phyloP scores from a whole-genome alignment of 2,888 invertebrate species.

The Carcina quercana region DNA sequence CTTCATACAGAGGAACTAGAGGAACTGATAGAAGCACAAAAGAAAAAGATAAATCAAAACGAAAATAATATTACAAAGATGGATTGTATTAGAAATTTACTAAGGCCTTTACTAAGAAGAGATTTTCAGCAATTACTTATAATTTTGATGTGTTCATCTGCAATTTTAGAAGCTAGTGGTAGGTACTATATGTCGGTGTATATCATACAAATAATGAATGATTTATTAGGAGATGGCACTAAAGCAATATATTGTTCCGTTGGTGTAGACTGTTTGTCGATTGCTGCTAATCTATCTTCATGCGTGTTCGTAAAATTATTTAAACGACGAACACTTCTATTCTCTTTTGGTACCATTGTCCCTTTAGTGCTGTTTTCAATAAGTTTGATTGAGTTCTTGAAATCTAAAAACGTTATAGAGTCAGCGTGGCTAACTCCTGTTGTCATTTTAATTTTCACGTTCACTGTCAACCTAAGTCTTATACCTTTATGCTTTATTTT shows the following conservation, averaged over 20 bases:
- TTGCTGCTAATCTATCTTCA: conserved; percentile 24
- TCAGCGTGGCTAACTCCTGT: conserved; percentile 25
- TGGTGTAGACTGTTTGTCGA: conserved; percentile 25
- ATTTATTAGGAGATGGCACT: conserved; percentile 24
- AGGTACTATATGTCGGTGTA: conserved; percentile 31
- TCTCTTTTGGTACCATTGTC: conserved; percentile 22
- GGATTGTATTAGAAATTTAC: too few relatives aligned
- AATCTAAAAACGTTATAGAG: neutral
- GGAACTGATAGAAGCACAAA: conserved; percentile 21
- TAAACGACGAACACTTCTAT: conserved; percentile 29
- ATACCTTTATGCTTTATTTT: conserved; percentile 28
- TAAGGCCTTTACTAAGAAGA: conserved; percentile 1
- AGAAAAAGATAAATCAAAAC: conserved; percentile 8
- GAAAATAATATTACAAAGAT: neutral
- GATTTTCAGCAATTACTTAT: conserved; percentile 30
- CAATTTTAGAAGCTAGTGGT: conserved; percentile 30
- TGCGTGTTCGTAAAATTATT: conserved; percentile 22
- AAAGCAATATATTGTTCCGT: conserved; percentile 29
- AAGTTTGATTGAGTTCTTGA: too few relatives aligned
- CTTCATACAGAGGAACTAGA: conserved; percentile 24
- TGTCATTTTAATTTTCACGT: conserved; percentile 26
- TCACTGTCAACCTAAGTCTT: conserved; percentile 25
- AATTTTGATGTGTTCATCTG: conserved; percentile 23
- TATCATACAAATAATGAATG: conserved; percentile 28
- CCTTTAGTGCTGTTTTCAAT: conserved; percentile 25